phyloP scores from a whole-genome alignment of 2,797 vertebrate species.

The Xenopus petersii region DNA sequence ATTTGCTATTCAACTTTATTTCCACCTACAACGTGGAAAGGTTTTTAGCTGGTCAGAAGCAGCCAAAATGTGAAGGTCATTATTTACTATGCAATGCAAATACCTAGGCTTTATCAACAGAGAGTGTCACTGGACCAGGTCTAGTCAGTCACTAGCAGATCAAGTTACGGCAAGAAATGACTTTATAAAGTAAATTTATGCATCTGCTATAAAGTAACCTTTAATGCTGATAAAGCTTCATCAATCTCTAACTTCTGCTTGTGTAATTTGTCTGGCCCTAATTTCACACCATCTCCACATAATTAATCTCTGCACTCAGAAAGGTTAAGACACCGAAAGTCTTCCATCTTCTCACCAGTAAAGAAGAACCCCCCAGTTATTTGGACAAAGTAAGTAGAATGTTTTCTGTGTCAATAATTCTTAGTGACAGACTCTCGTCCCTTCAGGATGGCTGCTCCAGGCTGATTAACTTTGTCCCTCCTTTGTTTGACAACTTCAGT shows the following conservation, averaged over 20 bases:
- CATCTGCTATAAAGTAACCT: constrained; percentile 35
- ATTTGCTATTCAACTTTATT: no score
- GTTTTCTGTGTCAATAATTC: constrained; percentile 29
- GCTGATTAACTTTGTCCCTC: constrained; percentile 11
- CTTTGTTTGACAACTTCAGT: constrained; percentile 15
- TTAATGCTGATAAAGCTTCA: constrained; percentile 38
- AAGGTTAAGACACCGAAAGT: constrained; percentile 36
- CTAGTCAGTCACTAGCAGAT: constrained; percentile 18
- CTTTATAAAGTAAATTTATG: constrained; percentile 33
- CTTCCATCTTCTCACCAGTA: constrained; percentile 21
- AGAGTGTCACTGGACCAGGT: not conserved
- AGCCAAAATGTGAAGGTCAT: no score
- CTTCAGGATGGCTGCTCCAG: not conserved
- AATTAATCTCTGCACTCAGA: constrained; percentile 42
- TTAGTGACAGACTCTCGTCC: constrained; percentile 6
- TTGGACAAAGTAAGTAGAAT: constrained; percentile 34
- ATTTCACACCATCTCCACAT: constrained; percentile 20
- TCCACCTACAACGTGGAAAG: no score
- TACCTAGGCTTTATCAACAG: not conserved
- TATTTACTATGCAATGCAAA: not conserved
- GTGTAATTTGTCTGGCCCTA: constrained; percentile 35
- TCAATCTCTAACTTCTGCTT: constrained; percentile 37
- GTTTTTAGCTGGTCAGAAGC: no score
- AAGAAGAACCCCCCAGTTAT: constrained; percentile 8
- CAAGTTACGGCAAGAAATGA: constrained; percentile 18